Evolutionary conservation across 2,888 invertebrate genomes (phyloP).

Genomic region (Leucophora obtusa): DNA sequence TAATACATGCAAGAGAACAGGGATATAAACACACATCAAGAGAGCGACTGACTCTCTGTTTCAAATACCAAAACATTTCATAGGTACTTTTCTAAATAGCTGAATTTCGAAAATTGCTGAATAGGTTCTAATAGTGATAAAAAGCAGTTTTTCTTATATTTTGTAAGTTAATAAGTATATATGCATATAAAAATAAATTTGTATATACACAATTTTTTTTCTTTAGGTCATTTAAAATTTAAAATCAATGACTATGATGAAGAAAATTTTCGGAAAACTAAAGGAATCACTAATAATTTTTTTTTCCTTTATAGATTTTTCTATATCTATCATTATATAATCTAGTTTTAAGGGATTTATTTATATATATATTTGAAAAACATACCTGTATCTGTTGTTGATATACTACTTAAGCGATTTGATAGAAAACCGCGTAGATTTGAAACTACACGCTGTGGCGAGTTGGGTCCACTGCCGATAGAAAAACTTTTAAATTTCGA

Average conservation of each 20-base stretch:
- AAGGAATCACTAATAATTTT: neutral
- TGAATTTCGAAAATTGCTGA: slow-evolving; percentile 35
- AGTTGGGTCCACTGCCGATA: slow-evolving; percentile 83
- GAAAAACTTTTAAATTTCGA: slow-evolving; percentile 84
- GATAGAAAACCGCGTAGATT: slow-evolving; percentile 86
- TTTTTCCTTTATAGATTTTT: neutral
- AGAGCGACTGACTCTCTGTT: slow-evolving; percentile 40
- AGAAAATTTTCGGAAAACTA: neutral
- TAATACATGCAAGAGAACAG: neutral
- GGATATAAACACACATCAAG: neutral
- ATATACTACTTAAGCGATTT: slow-evolving; percentile 83
- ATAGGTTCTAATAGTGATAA: slow-evolving; percentile 39
- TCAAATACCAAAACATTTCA: slow-evolving; percentile 47
- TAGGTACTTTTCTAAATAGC: slow-evolving; percentile 44
- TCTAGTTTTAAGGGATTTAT: neutral
- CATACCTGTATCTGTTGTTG: slow-evolving; percentile 87
- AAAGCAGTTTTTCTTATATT: neutral
- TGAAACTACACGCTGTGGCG: slow-evolving; percentile 85
- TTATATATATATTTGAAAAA: neutral
- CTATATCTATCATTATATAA: neutral
- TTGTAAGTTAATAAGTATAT: neutral
- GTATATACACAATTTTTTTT: slow-evolving; percentile 41
- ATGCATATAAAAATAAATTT: neutral
- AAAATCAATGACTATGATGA: slow-evolving; percentile 5
- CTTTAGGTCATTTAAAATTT: neutral